Percentiles rank a stretch among this genome's conserved stretches.
These are phyloP conservation scores for Cheilosia scutellata DNA, from an alignment of 2,888 invertebrate genomes.

Conservation along the genomic window DNA sequence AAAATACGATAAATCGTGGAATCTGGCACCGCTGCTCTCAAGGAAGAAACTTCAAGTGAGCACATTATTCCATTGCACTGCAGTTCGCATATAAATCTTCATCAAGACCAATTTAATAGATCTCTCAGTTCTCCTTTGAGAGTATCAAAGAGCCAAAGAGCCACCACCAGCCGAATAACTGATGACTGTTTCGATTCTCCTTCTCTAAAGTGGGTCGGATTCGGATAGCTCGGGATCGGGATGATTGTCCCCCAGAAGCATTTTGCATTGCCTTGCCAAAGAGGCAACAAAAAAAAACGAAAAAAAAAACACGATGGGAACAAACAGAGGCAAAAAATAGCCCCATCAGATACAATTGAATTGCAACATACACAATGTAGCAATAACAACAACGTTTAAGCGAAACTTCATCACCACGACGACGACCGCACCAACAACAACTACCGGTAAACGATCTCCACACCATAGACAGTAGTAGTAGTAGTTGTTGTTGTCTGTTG, in stretches of 20 bases:
- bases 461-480: slow-evolving; percentile 12
- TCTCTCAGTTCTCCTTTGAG: slow-evolving; percentile 14
- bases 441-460: slow-evolving; percentile 49
- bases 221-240: slow-evolving; percentile 61
- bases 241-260: slow-evolving; percentile 67
- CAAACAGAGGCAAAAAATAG: slow-evolving; percentile 50
- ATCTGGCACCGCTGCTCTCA: too few relatives aligned
- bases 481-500: neutral
- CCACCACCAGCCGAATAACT: slow-evolving; percentile 38
- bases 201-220: slow-evolving; percentile 59
- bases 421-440: slow-evolving; percentile 39
- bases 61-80: slow-evolving; percentile 35
- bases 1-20: too few relatives aligned
- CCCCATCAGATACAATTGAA: slow-evolving; percentile 67
- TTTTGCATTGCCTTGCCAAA: slow-evolving; percentile 36
- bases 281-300: slow-evolving; percentile 7
- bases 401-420: slow-evolving; percentile 42
- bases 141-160: slow-evolving; percentile 22
- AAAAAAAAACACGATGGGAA: slow-evolving; percentile 46
- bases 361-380: slow-evolving; percentile 60
- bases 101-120: slow-evolving; percentile 50
- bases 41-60: slow-evolving; percentile 18
- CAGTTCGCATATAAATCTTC: slow-evolving; percentile 66
- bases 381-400: slow-evolving; percentile 20
- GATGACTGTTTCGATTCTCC: slow-evolving; percentile 40